Percentiles rank a stretch among this genome's conserved stretches.
Evolutionary conservation across 2,888 invertebrate genomes (phyloP).

Genomic region (Isoperla grammatica): DNA sequence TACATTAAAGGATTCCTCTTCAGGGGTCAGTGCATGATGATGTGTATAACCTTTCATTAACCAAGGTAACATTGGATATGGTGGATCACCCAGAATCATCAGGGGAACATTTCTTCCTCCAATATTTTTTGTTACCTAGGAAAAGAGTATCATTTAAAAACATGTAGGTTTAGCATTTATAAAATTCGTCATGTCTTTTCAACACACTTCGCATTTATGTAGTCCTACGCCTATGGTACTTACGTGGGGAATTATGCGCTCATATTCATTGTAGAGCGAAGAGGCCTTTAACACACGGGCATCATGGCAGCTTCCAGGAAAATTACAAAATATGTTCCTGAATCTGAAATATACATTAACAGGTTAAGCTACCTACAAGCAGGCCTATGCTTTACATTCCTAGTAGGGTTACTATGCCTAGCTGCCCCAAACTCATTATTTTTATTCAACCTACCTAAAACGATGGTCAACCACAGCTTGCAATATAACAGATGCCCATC

Average conservation of each 20-base stretch:
- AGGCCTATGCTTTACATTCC: too few relatives aligned
- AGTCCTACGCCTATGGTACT: too few relatives aligned
- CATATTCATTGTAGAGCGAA: not conserved
- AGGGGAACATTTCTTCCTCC: slow-evolving; percentile 28
- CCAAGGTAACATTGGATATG: slow-evolving; percentile 33
- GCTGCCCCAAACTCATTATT: too few relatives aligned
- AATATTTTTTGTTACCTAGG: not conserved
- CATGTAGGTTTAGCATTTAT: not conserved
- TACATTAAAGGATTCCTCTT: slow-evolving; percentile 34
- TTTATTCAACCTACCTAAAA: slow-evolving; percentile 25
- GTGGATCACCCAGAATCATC: slow-evolving; percentile 33
- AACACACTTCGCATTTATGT: too few relatives aligned
- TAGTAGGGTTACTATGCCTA: too few relatives aligned
- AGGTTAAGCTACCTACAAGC: too few relatives aligned
- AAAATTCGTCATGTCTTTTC: not conserved
- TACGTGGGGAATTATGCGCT: too few relatives aligned
- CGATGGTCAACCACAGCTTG: slow-evolving; percentile 32
- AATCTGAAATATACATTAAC: slow-evolving; percentile 22
- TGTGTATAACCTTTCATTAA: slow-evolving; percentile 33
- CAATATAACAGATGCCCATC: slow-evolving; percentile 31
- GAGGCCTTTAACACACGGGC: not conserved
- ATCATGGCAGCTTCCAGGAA: slow-evolving; percentile 19
- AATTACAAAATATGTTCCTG: slow-evolving; percentile 12
- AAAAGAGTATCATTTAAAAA: not conserved
- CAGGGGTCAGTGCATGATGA: slow-evolving; percentile 16